Percentiles rank a stretch among this genome's conserved stretches.
Evolutionary conservation across 2,113 vertebrate genomes (phyloP).

Genomic region (Rhinolophus ferrumequinum): DNA sequence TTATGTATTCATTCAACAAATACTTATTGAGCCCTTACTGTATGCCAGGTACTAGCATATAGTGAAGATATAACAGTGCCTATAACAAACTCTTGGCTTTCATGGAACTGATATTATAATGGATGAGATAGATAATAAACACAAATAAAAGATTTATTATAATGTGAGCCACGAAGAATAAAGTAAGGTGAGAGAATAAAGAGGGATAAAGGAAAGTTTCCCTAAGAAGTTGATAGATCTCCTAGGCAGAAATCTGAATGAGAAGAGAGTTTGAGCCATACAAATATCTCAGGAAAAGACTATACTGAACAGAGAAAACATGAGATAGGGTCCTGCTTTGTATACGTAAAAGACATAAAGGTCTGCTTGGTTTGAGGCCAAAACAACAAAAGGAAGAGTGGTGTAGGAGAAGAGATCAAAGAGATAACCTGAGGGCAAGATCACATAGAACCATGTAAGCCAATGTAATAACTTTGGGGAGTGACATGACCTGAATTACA

Average conservation of each 20-base stretch:
- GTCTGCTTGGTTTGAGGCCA: slow-evolving; percentile 20
- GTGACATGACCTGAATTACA: slow-evolving; percentile 45
- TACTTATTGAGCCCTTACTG: not conserved
- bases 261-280: not conserved
- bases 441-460: slow-evolving; percentile 24
- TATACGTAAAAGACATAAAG: slow-evolving; percentile 50
- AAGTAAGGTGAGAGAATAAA: not conserved
- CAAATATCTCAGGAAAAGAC: not conserved
- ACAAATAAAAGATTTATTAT: not conserved
- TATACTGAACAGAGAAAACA: not conserved
- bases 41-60: not conserved
- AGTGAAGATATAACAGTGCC: not conserved
- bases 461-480: slow-evolving; percentile 11
- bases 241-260: not conserved
- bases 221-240: not conserved
- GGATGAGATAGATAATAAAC: not conserved
- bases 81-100: not conserved
- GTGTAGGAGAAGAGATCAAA: not conserved
- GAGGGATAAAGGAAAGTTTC: not conserved
- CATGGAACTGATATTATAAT: not conserved
- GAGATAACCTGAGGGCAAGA: slow-evolving; percentile 50
- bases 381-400: slow-evolving; percentile 26
- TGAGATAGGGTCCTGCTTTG: not conserved
- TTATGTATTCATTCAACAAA: slow-evolving; percentile 9
- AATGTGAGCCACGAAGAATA: not conserved